Evolutionary conservation across 2,113 vertebrate species (phyloP).

Genomic region (Xiphophorus couchianus): DNA sequence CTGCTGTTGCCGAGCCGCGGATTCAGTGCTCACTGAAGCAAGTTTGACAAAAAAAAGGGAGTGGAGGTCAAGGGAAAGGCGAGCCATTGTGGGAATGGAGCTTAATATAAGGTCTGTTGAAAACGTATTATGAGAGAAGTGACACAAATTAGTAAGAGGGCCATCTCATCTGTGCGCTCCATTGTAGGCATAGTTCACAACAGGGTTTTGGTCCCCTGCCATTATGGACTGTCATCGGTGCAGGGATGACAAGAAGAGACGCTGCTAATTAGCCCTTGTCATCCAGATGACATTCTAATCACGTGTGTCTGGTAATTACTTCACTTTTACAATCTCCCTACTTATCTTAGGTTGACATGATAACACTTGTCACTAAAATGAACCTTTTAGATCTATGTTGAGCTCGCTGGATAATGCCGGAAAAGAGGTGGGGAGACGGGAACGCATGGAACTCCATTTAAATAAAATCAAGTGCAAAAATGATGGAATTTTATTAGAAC

Average conservation of each 20-base stretch:
- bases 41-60: conserved; percentile 51
- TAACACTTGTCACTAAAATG: conserved; percentile 61
- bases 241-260: conserved; percentile 69
- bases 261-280: conserved; percentile 80
- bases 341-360: conserved; percentile 65
- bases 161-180: conserved; percentile 41
- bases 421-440: background rate
- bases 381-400: conserved; percentile 61
- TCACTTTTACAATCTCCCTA: conserved; percentile 67
- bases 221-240: conserved; percentile 64
- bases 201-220: conserved; percentile 64
- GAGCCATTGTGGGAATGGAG: conserved; percentile 21
- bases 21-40: conserved; percentile 50
- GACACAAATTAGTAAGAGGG: conserved; percentile 72
- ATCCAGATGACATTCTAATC: conserved; percentile 81
- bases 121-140: conserved; percentile 63
- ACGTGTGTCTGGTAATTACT: conserved; percentile 80
- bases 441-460: conserved; percentile 12
- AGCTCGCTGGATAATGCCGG: conserved; percentile 30
- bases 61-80: conserved; percentile 61
- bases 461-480: too few species aligned
- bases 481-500: too few species aligned
- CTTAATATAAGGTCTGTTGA: conserved; percentile 56
- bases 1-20: conserved; percentile 21
- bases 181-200: conserved; percentile 66